Conservation (phyloP, 2,888 invertebrate genomes). For the Hypercompe scribonia region DNA sequence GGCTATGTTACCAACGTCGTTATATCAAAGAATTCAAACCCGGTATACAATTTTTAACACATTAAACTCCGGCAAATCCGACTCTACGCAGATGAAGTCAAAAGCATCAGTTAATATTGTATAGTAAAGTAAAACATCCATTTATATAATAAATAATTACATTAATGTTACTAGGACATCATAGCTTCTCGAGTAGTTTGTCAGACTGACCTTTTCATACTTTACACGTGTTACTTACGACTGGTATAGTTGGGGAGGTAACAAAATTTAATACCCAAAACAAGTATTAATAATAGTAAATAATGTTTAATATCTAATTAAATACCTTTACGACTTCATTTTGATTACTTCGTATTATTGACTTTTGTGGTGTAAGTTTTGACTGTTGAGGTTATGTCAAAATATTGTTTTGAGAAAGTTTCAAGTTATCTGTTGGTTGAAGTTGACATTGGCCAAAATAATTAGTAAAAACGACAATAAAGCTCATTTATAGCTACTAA, state of each 20-base stretch:
- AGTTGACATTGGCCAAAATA: neutral
- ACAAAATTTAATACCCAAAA: neutral
- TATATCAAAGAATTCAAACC: too few relatives aligned
- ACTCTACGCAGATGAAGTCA: too few relatives aligned
- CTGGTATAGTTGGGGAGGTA: neutral
- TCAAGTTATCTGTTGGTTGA: neutral
- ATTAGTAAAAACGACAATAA: neutral
- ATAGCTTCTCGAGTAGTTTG: neutral
- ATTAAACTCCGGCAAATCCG: too few relatives aligned
- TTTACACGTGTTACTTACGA: neutral
- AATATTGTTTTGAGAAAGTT: neutral
- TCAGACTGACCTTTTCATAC: neutral
- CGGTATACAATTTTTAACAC: too few relatives aligned
- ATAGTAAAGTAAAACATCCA: neutral
- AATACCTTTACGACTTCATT: neutral
- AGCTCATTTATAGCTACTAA: neutral
- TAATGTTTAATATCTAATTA: neutral
- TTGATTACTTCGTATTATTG: neutral
- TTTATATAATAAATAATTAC: neutral
- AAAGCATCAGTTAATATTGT: too few relatives aligned
- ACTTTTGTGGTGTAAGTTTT: neutral
- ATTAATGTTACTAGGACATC: neutral
- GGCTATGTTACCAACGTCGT: neutral
- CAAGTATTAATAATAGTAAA: neutral
- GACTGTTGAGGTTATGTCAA: neutral